Evolutionary conservation across 1,140 invertebrate species (phyloP).

Genomic region (Drosophila parabipectinata): DNA sequence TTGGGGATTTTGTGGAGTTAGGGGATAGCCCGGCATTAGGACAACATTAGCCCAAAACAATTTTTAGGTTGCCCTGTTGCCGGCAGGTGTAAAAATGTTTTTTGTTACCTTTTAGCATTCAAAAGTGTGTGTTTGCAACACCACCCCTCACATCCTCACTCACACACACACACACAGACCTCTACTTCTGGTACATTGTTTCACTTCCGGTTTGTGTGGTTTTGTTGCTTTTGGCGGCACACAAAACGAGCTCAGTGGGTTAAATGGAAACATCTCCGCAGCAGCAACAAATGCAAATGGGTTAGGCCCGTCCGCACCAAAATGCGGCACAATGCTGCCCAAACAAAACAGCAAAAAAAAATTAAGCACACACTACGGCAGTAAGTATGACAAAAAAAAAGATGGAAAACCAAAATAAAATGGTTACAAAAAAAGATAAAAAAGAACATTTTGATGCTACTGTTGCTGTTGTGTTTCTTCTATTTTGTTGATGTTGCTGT

Average conservation of each 20-base stretch:
- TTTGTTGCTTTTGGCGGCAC: conserved; percentile 49
- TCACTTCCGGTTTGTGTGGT: conserved; percentile 61
- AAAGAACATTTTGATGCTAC: conserved; percentile 15
- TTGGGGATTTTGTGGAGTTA: neutral
- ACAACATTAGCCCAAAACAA: conserved; percentile 53
- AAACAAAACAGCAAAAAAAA: conserved; percentile 43
- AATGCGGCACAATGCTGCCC: conserved; percentile 49
- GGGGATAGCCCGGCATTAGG: conserved; percentile 9
- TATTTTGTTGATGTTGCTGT: conserved; percentile 24
- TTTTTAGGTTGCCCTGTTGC: conserved; percentile 47
- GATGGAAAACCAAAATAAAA: conserved; percentile 34
- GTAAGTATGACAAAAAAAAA: conserved; percentile 25
- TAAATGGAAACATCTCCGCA: conserved; percentile 68
- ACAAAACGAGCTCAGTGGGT: conserved; percentile 71
- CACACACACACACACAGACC: neutral
- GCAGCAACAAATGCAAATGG: conserved; percentile 54
- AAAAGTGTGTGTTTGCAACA: conserved; percentile 30
- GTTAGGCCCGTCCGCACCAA: conserved; percentile 56
- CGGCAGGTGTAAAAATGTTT: conserved; percentile 44
- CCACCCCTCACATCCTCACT: neutral
- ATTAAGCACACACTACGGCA: conserved; percentile 51
- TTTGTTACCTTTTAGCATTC: conserved; percentile 45
- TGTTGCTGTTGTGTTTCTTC: conserved; percentile 21
- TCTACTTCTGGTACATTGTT: conserved; percentile 38
- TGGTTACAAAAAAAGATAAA: conserved; percentile 46